Evolutionary conservation across 2,888 invertebrate genomes (phyloP), one percentile per base, ranked within the genome.

Genomic region (Plagiodera versicolora): DNA sequence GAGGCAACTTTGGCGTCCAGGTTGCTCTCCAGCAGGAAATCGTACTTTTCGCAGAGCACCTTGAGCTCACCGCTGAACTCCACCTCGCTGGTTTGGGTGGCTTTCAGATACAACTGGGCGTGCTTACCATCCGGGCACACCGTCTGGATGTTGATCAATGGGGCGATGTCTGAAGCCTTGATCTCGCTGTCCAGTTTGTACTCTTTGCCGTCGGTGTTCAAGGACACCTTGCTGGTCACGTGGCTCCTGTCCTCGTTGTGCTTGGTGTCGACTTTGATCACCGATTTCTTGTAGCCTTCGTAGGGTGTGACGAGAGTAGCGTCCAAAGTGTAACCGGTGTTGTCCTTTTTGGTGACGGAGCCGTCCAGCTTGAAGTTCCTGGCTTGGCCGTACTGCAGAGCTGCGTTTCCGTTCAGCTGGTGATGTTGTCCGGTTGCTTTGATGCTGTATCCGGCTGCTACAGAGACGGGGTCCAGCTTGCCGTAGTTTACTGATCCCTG

Each of bases 51-150:
- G 49, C 67, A 65, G 16, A 69, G 24, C 5, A 74, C 18, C 65
- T 83, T 84, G 0, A 85, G 11, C 48, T 84, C 84, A n/a, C 86
- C 77, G 65, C 84, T 85, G 61, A 84, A 85, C 67, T 87, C 85
- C 4, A 81, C 83, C 0, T 85, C 83, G 58, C 85, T 85, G 6
- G 87, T 71, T 66, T 77, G 79, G 48, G 80, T 80, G 57, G 78
- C 72, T 66, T 83, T 83, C 6, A 77, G 74, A 6, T 79, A 76
- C 1, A 84, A 60, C 66, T 82, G 80, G n/a, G 72, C 74, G 1
- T 70, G 55, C 67, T 80, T 78, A 2, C 77, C 77, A 17, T 80
- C 78, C 0, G 90, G 88, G 62, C 83, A 81, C 6, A 80, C 82
- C 44, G 85, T 76, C 58, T 83, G 84, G 17, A 89, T 39, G 66